These are phyloP conservation scores for Chrysolina haemoptera DNA, from an alignment of 2,888 invertebrate species.

Conservation along the genomic window DNA sequence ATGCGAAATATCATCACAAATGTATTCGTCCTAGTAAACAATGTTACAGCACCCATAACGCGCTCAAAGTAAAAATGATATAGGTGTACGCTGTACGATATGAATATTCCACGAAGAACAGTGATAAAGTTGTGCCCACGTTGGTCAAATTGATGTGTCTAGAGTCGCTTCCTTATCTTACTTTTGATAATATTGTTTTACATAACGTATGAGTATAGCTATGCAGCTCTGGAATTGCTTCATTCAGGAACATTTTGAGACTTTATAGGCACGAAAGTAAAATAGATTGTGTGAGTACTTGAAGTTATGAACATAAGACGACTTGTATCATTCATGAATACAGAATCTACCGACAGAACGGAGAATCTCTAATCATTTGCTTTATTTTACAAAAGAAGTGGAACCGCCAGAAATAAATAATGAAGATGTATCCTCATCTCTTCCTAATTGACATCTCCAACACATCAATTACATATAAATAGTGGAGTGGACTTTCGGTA, in stretches of 20 bases:
- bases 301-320: neutral
- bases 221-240: constrained; percentile 19
- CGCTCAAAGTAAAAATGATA: constrained; percentile 3
- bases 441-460: constrained; percentile 30
- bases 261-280: neutral
- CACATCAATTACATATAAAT: neutral
- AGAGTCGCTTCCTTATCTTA: constrained; percentile 28
- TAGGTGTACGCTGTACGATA: constrained; percentile 11
- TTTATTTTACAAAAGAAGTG: neutral
- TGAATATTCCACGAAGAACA: constrained; percentile 25
- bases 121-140: constrained; percentile 24
- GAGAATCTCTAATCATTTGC: neutral
- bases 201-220: constrained; percentile 1
- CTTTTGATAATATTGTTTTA: constrained; percentile 30
- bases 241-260: neutral
- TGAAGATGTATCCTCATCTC: constrained; percentile 28
- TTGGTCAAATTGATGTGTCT: constrained; percentile 26
- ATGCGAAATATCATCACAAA: constrained; percentile 1
- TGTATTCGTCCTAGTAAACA: constrained; percentile 9
- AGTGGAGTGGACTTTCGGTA: neutral
- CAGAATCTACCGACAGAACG: too few relatives aligned
- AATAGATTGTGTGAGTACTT: constrained; percentile 1
- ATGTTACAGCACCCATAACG: constrained; percentile 3
- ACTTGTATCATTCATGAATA: too few relatives aligned
- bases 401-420: constrained; percentile 22